These are phyloP conservation scores for Bombus waltoni DNA, from an alignment of 1,140 invertebrate genomes.

Conservation along the genomic window DNA sequence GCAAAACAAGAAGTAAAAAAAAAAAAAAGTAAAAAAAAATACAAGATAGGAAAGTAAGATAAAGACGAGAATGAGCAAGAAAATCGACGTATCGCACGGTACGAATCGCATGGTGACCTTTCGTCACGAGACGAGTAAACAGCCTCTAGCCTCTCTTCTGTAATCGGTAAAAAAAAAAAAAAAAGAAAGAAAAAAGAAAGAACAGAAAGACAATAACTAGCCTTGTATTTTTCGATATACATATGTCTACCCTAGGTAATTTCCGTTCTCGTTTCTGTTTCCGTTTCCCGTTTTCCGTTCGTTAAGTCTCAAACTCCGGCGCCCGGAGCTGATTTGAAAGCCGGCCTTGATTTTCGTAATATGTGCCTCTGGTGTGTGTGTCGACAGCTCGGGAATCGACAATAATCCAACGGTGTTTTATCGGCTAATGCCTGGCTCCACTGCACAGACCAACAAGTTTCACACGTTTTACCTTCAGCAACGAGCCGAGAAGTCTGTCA, in stretches of 20 bases:
- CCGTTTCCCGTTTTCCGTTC: slow-evolving; percentile 68
- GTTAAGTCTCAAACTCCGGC: slow-evolving; percentile 60
- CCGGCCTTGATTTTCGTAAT: slow-evolving; percentile 49
- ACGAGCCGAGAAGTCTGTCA: slow-evolving; percentile 93
- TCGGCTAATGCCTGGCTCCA: slow-evolving; percentile 95
- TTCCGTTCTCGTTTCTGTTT: slow-evolving; percentile 81
- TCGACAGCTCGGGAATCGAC: slow-evolving; percentile 95
- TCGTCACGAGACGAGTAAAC: slow-evolving; percentile 62
- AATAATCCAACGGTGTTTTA: slow-evolving; percentile 98
- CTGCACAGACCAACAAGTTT: slow-evolving; percentile 97
- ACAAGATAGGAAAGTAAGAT: neutral
- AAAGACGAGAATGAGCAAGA: neutral
- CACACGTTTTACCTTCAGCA: slow-evolving; percentile 98
- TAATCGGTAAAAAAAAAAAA: slow-evolving; percentile 32
- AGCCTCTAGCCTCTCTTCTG: slow-evolving; percentile 19
- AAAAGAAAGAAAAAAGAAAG: too few relatives aligned
- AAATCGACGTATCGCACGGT: neutral
- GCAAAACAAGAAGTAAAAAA: neutral
- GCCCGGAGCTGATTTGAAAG: slow-evolving; percentile 19
- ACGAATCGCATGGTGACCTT: slow-evolving; percentile 75
- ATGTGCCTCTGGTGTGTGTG: slow-evolving; percentile 72
- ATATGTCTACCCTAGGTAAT: slow-evolving; percentile 64
- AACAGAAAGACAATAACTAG: neutral
- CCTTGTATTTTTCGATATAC: slow-evolving; percentile 47
- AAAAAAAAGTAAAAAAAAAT: too few relatives aligned